Base-by-base conservation (phyloP, 2,888 invertebrate genomes). In the Hedya salicella region DNA sequence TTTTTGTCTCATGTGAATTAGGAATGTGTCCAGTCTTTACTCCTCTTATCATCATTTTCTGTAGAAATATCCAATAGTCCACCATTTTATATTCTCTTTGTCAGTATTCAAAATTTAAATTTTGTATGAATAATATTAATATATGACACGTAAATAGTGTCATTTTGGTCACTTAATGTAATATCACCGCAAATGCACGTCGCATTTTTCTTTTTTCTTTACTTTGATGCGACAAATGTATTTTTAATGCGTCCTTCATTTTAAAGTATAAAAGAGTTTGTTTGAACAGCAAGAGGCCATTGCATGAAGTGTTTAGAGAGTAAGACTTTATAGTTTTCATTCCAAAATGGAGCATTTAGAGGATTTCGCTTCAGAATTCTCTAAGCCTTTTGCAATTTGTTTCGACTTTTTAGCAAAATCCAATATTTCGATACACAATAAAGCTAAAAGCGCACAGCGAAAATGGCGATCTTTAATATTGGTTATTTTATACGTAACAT, bases 321-420 rank as follows among this genome's bases (percentile, higher is more conserved):
- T n/a, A 14, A 50, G n/a, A 30, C 17, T 62, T 42, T 9, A n/a
- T n/a, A 16, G 9, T 13, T 53, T 21, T 42, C 30, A 52, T 17
- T 40, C 13, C 25, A n/a, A 32, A 30, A 64, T 64, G 68, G 70
- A 73, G 16, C 44, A 59, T 8, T 16, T 76, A 0, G 36, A 49
- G 0, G 57, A 73, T 5, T 25, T 77, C 19, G 68, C 76, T 0
- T 25, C 68, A 19, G 79, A 81, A 50, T 81, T 71, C 46, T 54
- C 70, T 0, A 56, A 63, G 9, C 73, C 75, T 9, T 63, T 79
- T 0, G 6, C 68, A 1, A 59, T 68, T 0, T 72, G 76, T 54
- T 69, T 78, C 14, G 36, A 66, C 42, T 62, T 80, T 1, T 54
- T 81, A 3, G 65, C 68, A 46, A 64, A 63, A 6, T 71, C 71